Evolutionary conservation across 2,888 invertebrate genomes (phyloP).

Genomic region (Tribolium freemani): DNA sequence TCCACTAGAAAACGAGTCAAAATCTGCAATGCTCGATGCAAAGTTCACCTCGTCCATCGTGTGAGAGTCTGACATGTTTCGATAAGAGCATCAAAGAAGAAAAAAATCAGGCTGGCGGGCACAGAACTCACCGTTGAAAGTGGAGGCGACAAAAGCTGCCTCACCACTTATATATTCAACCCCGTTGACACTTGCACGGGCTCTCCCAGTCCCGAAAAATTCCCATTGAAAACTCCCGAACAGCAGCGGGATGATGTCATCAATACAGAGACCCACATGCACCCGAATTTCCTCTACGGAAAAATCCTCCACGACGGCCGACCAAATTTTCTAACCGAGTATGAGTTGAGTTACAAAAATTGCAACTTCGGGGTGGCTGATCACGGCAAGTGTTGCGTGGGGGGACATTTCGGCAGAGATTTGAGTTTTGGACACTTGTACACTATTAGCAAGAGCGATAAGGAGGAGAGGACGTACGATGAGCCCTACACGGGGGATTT

Average conservation of each 20-base stretch:
- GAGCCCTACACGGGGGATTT: conserved; percentile 67
- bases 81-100: conserved; percentile 29
- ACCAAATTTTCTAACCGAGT: conserved; percentile 61
- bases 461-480: conserved; percentile 67
- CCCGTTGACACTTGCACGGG: conserved; percentile 73
- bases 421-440: conserved; percentile 66
- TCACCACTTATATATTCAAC: conserved; percentile 72
- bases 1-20: background rate
- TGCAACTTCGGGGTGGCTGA: conserved; percentile 58
- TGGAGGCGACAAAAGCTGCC: conserved; percentile 65
- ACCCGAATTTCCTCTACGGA: conserved; percentile 60
- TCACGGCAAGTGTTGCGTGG: conserved; percentile 62
- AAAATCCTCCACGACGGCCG: conserved; percentile 59
- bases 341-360: conserved; percentile 59
- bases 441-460: conserved; percentile 68
- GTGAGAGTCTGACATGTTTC: conserved; percentile 40
- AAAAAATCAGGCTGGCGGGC: conserved; percentile 63
- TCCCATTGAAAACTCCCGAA: conserved; percentile 55
- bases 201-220: conserved; percentile 71
- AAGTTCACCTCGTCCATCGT: conserved; percentile 25
- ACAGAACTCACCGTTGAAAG: conserved; percentile 57
- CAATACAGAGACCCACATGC: conserved; percentile 58
- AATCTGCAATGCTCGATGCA: conserved; percentile 10
- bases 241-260: conserved; percentile 48
- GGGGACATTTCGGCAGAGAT: conserved; percentile 60